Evolutionary conservation across 2,888 invertebrate genomes (phyloP), one percentile per base, ranked within the genome.

Genomic region (Sinopyrophorus schimmeli): DNA sequence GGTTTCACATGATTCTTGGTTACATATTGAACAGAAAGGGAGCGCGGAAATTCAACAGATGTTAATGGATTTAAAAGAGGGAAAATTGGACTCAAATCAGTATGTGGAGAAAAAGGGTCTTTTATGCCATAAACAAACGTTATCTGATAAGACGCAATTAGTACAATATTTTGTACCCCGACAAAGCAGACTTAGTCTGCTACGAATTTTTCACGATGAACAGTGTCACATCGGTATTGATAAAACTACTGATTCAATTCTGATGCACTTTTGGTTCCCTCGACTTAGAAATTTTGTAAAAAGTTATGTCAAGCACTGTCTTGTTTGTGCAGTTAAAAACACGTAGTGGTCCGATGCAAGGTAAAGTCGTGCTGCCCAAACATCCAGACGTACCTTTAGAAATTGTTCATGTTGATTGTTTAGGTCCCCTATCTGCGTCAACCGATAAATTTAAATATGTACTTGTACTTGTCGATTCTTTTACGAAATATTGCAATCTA

Each of bases 121-220:
- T 30, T 41, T 61, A 5, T 38, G 17, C 34, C 48, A 58, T 37
- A 21, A 41, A 24, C 28, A 47, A n/a, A 28, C 44, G 6, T 32
- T 37, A 4, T 5, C 43, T 9, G 57, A 60, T 30, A 40, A 43
- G 21, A 54, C 55, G n/a, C 26, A 26, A 37, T 46, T 41, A 30
- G 18, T 56, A 7, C 51, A 42, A 10, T 60, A 39, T 43, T 59
- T 53, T 24, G 56, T 58, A 5, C 60, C 58, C 3, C 46, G 55
- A 10, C 55, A 58, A 18, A 59, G 53, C 41, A 28, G 55, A 5
- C 21, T 60, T 17, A 58, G 55, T 6, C 17, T 63, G 7, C 31
- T 61, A 1, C 47, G 58, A n/a, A 47, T 64, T 16, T 62, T 63
- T 28, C 59, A 61, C 30, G 59, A 60, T 40, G 57, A 60, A 35